Evolutionary conservation across 2,797 vertebrate species (phyloP), one percentile per base, ranked within the genome.

Genomic region (Artibeus jamaicensis): DNA sequence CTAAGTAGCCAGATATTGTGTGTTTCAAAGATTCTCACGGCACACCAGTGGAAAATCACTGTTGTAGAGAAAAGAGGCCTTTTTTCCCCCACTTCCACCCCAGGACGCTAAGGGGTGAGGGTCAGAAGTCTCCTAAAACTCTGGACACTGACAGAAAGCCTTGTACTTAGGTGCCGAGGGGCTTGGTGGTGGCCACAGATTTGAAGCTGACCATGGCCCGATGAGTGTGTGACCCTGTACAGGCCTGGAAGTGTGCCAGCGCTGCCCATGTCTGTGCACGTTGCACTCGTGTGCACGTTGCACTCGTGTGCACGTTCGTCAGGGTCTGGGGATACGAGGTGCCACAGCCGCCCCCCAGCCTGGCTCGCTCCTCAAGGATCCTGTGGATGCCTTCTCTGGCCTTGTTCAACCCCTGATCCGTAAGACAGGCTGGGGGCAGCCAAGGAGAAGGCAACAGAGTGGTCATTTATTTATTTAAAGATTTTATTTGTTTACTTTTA

Each of bases 191-290:
- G 87, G 78, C 93, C 67, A 29, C 21, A 39, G 78, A 32, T 55
- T 57, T 29, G 74, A 37, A 42, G 55, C n/a, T 21, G 44, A 74
- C 70, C 15, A 1, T 3, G 77, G 83, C 24, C 42, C 62, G 37
- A 9, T 14, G 26, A 29, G 19, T 22, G 79, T 12, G 78, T 65
- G 76, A 2, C 46, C 19, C 0, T 16, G 26, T 67, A 29, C 50
- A 10, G 14, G n/a, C 22, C 53, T 26, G 4, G 39, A 4, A 9
- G 14, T n/a, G 39, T 48, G 42, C 1, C 6, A 15, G 6, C 0
- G 2, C 26, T 50, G 39, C 8, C 4, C 0, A 5, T 24, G 21
- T 48, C 84, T 15, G 2, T 55, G 59, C 57, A 59, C 24, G 15
- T 12, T n/a, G 29, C 37, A 6, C 11, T 32, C 7, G 37, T 32